These are phyloP conservation scores for Cervus canadensis DNA, from an alignment of 2,113 vertebrate genomes.

Conservation along the genomic window DNA sequence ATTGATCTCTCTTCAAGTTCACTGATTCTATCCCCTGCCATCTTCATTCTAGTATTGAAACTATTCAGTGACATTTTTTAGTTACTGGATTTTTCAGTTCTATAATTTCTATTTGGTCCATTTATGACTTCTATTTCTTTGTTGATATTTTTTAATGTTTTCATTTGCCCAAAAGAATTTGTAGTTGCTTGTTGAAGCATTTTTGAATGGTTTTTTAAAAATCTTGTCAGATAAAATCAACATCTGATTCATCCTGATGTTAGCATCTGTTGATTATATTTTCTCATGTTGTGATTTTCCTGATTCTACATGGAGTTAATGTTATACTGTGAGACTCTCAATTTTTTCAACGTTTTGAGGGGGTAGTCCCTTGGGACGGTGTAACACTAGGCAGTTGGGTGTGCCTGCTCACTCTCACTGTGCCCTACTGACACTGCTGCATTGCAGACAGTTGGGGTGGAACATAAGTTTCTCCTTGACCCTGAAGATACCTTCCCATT, in stretches of 20 bases:
- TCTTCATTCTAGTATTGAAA: not conserved
- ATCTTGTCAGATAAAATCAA: not conserved
- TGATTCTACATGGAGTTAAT: not conserved
- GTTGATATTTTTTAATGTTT: not conserved
- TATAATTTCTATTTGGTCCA: not conserved
- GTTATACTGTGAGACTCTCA: not conserved
- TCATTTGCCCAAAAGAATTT: not conserved
- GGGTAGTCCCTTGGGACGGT: too few species aligned
- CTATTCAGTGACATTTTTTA: not conserved
- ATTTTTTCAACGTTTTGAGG: not conserved
- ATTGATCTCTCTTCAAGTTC: not conserved
- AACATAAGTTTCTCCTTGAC: not conserved
- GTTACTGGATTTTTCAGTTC: not conserved
- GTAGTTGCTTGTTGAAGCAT: not conserved
- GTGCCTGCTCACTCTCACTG: not conserved
- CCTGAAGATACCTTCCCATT: not conserved
- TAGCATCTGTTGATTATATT: not conserved
- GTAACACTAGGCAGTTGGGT: not conserved
- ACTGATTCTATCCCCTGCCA: not conserved
- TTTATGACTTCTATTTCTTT: not conserved
- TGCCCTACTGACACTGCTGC: too few species aligned
- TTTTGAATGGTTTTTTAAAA: not conserved
- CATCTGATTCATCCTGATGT: not conserved
- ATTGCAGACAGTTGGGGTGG: accelerated
- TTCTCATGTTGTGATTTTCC: not conserved